phyloP scores from a whole-genome alignment of 53 echinoderm and acorn worm genomes.

The Stichopus horrens region DNA sequence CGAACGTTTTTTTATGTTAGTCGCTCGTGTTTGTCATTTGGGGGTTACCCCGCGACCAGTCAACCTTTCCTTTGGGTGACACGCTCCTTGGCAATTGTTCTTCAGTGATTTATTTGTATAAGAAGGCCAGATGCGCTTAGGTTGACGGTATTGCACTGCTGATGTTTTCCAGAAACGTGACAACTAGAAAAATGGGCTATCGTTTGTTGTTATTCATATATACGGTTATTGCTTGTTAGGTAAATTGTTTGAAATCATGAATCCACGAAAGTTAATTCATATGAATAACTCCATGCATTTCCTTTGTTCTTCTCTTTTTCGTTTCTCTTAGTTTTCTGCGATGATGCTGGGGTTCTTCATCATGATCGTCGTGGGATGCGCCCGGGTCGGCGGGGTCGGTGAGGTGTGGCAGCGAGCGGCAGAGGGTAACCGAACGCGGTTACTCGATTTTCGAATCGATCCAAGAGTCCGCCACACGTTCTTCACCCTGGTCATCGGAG shows the following conservation, averaged over 20 bases:
- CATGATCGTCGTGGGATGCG: conserved; percentile 31
- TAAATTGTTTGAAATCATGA: background rate
- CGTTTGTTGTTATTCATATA: background rate
- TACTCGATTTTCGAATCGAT: conserved; percentile 60
- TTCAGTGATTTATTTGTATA: no score
- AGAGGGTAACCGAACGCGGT: conserved; percentile 38
- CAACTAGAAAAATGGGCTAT: background rate
- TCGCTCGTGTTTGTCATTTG: no score
- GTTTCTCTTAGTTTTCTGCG: background rate
- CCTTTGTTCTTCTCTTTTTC: background rate
- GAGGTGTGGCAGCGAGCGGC: conserved; percentile 24
- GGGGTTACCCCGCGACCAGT: no score
- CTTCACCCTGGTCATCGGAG: conserved; percentile 72
- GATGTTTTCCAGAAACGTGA: no score
- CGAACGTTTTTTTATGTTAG: no score
- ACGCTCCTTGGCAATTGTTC: no score
- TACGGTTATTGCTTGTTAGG: background rate
- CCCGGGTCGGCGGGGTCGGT: conserved; percentile 33
- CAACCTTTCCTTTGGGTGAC: no score
- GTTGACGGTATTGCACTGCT: no score
- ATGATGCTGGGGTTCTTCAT: conserved; percentile 46
- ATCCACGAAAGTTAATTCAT: background rate
- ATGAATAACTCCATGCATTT: background rate
- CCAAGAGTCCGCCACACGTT: conserved; percentile 70
- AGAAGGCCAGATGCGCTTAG: no score